phyloP scores from a whole-genome alignment of 2,113 vertebrate genomes.

The Callipepla squamata region DNA sequence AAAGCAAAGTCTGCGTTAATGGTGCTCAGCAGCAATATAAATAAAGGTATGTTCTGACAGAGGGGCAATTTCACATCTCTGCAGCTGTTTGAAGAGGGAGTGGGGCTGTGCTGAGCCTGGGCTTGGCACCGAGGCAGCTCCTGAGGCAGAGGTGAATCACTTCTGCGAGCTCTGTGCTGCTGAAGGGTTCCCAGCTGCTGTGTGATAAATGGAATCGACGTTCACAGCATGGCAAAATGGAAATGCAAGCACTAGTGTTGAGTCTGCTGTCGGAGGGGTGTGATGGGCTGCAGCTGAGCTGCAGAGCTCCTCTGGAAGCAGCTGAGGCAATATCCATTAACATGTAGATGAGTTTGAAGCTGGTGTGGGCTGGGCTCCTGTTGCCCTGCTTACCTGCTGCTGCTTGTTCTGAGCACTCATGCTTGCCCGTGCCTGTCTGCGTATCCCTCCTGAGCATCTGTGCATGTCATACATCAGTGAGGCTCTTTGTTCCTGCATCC shows the following conservation, averaged over 20 bases:
- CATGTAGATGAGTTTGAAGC: neutral
- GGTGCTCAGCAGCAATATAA: neutral
- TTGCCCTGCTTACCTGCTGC: neutral
- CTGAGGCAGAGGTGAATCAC: neutral
- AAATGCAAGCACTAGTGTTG: neutral
- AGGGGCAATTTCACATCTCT: neutral
- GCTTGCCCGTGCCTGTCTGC: neutral
- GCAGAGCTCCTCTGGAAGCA: neutral
- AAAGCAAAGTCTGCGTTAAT: neutral
- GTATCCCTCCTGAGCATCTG: neutral
- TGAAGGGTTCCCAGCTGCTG: neutral
- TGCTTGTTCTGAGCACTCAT: neutral
- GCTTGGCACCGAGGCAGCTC: neutral
- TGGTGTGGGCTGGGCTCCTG: neutral
- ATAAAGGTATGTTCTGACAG: neutral
- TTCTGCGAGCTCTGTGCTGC: neutral
- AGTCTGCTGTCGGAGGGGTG: neutral
- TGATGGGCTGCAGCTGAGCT: neutral
- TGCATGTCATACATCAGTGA: accelerated
- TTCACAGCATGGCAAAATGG: neutral
- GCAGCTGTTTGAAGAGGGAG: neutral
- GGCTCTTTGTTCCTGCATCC: neutral
- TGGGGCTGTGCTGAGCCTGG: neutral
- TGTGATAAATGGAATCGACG: neutral
- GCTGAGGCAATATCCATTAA: neutral